Evolutionary conservation across 2,113 vertebrate genomes (phyloP).

Genomic region (Oriolus oriolus): DNA sequence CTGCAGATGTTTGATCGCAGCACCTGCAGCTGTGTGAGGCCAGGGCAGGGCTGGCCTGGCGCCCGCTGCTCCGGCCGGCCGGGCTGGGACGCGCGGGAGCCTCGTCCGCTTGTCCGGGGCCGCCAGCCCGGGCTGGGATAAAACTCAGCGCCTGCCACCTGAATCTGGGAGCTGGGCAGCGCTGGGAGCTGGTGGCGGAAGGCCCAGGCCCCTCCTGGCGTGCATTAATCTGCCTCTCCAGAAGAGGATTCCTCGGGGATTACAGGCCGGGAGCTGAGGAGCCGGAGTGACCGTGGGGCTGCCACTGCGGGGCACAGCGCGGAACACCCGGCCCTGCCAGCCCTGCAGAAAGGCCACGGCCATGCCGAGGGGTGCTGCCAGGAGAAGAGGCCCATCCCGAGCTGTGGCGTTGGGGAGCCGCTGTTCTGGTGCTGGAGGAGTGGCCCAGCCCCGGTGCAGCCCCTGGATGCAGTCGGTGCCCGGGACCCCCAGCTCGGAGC

Average conservation of each 20-base stretch:
- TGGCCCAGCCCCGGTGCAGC: not conserved
- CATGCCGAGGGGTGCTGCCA: fast-evolving
- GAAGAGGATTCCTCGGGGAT: not conserved
- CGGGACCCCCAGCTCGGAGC: fast-evolving
- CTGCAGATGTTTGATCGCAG: not conserved
- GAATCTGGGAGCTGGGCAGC: not conserved
- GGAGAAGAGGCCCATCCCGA: fast-evolving
- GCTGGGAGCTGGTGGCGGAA: not conserved
- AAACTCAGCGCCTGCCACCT: fast-evolving
- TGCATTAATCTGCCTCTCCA: not conserved
- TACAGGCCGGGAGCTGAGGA: not conserved
- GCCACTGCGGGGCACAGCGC: not conserved
- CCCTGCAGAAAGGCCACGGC: not conserved
- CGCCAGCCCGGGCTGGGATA: fast-evolving
- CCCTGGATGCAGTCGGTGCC: not conserved
- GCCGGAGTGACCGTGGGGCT: not conserved
- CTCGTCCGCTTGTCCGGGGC: fast-evolving
- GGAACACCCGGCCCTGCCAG: fast-evolving
- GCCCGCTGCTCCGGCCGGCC: fast-evolving
- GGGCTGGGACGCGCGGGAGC: fast-evolving
- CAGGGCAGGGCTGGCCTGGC: fast-evolving
- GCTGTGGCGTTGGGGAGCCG: fast-evolving
- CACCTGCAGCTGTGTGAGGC: not conserved
- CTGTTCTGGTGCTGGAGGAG: not conserved
- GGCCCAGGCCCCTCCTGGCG: fast-evolving